Evolutionary conservation across 2,113 vertebrate species (phyloP).

Genomic region (Lampris incognitus): DNA sequence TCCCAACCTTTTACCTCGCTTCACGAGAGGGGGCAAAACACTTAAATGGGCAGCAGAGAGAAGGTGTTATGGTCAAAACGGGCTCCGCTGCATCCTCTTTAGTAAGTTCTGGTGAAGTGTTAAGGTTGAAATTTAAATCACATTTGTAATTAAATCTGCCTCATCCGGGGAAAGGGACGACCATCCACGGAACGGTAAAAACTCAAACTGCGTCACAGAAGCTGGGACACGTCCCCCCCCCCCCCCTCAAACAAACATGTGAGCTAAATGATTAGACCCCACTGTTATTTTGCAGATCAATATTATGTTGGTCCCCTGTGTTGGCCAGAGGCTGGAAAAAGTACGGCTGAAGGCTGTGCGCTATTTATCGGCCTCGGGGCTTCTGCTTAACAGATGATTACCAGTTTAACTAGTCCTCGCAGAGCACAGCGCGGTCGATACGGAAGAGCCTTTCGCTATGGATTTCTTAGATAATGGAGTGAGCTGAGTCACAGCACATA

Average conservation of each 20-base stretch:
- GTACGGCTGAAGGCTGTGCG: conserved; percentile 41
- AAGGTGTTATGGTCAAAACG: conserved; percentile 21
- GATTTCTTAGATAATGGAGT: conserved; percentile 34
- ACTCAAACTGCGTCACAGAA: conserved; percentile 15
- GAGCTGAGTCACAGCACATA: conserved; percentile 9
- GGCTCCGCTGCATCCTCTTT: conserved; percentile 28
- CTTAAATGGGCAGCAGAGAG: conserved; percentile 36
- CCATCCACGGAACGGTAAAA: conserved; percentile 26
- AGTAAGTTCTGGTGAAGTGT: conserved; percentile 35
- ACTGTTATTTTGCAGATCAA: conserved; percentile 50
- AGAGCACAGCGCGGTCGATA: conserved; percentile 39
- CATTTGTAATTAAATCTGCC: conserved; percentile 61
- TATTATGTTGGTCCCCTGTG: conserved; percentile 44
- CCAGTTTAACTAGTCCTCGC: conserved; percentile 56
- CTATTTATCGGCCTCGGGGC: conserved; percentile 39
- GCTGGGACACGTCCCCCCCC: not conserved
- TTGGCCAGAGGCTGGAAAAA: conserved; percentile 36
- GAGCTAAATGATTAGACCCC: conserved; percentile 34
- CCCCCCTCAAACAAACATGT: conserved; percentile 25
- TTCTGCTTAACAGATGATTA: conserved; percentile 49
- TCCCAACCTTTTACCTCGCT: conserved; percentile 11
- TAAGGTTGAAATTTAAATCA: conserved; percentile 43
- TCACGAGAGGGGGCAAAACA: conserved; percentile 23
- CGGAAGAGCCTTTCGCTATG: conserved; percentile 21
- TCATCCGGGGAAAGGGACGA: conserved; percentile 35